Evolutionary conservation across 2,797 vertebrate species (phyloP), one percentile per base, ranked within the genome.

Genomic region (Decapterus maruadsi): DNA sequence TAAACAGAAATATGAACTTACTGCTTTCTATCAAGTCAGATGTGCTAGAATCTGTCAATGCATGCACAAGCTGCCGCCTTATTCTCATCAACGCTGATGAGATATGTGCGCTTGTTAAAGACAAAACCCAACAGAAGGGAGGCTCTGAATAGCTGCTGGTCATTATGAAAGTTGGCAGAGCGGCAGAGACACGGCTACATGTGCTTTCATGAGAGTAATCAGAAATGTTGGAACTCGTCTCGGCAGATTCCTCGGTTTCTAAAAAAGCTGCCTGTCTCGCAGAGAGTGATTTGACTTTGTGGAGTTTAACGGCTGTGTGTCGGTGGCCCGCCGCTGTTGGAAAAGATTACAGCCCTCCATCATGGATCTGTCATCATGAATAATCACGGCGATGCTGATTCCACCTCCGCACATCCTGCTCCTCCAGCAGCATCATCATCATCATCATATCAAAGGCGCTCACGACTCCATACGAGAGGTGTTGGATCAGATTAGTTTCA

Each of bases 401-500:
- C 81, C 82, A 66, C 83, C 86, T 82, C 81, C 61, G 53, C 89
- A 79, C 69, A 78, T 78, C 79, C 82, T 87, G 83, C 75, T 80
- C 60, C 75, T 64, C 34, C 72, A 22, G 68, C 68, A 20, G 72
- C 59, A 67, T 36, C 34, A 20, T 74, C 59, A 67, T 36, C 34
- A 36, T 77, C 34, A 36, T 77, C 72, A 51, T 53, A 38, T 74
- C 77, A 72, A 11, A 12, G 34, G 56, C 53, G 58, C 62, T 66
- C 63, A 51, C 31, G 19, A 77, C 50, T 66, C 63, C 42, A 34
- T 50, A 26, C 45, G 77, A 10, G 19, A 72, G 56, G 61, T 46
- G 81, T 60, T 60, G 61, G 63, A 87, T 89, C 69, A 76, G 42
- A 89, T 89, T 84, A 82, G 6, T 72, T 84, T 78, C 54, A 60